These are phyloP conservation scores for Eristalinus sepulchralis DNA, from an alignment of 2,888 invertebrate species.

Conservation along the genomic window DNA sequence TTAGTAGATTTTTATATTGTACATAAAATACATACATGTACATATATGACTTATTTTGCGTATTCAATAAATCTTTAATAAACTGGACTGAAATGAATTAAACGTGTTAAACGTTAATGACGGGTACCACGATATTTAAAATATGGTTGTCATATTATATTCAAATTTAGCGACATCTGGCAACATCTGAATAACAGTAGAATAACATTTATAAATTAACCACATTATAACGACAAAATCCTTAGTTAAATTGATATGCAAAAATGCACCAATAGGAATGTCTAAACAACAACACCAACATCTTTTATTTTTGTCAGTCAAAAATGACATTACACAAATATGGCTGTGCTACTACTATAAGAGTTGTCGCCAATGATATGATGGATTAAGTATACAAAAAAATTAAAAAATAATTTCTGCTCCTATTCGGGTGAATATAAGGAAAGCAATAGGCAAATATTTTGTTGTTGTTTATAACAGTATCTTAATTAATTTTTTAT, in stretches of 20 bases:
- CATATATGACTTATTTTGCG: no score
- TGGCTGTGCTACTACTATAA: slow-evolving; percentile 15
- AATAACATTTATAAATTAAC: neutral
- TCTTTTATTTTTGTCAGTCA: no score
- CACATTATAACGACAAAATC: neutral
- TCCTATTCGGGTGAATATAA: no score
- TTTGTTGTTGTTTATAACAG: neutral
- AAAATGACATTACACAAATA: neutral
- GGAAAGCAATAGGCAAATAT: neutral
- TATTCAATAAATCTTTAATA: neutral
- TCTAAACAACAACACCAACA: neutral
- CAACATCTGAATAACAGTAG: neutral
- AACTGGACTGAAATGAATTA: no score
- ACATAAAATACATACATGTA: no score
- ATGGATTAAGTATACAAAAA: no score
- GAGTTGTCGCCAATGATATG: slow-evolving; percentile 4
- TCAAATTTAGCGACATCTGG: neutral
- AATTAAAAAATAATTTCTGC: no score
- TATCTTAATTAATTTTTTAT: slow-evolving; percentile 8
- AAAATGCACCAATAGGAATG: neutral
- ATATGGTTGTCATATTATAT: no score
- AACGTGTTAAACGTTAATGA: no score
- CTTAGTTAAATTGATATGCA: neutral
- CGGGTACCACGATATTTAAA: no score
- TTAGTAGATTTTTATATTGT: neutral